phyloP scores from a whole-genome alignment of 2,888 invertebrate species.

The Hirtodrosophila histrioides region DNA sequence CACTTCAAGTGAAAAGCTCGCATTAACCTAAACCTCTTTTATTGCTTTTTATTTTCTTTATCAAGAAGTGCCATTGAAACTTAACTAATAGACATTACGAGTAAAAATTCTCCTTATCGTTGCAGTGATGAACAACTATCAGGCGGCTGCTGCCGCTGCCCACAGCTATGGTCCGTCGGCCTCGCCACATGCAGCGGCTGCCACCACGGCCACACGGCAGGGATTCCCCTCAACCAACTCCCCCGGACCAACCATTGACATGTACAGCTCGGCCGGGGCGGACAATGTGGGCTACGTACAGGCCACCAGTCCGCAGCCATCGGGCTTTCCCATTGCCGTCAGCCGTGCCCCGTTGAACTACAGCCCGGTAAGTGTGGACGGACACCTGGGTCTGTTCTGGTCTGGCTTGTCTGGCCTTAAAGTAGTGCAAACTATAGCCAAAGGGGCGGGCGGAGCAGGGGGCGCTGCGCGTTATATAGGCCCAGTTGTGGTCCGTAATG shows the following conservation, averaged over 20 bases:
- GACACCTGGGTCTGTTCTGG: not conserved
- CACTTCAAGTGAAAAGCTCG: no score
- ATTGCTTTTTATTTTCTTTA: no score
- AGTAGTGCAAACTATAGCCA: constrained; percentile 20
- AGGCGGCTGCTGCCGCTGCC: constrained; percentile 91
- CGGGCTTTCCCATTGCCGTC: constrained; percentile 97
- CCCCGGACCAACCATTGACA: constrained; percentile 95
- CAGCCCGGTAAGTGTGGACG: constrained; percentile 91
- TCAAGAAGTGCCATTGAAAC: no score
- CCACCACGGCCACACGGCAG: constrained; percentile 88
- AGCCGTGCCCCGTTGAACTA: constrained; percentile 97
- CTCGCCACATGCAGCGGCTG: constrained; percentile 91
- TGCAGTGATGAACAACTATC: constrained; percentile 98
- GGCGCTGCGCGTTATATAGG: constrained; percentile 30
- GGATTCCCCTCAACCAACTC: constrained; percentile 96
- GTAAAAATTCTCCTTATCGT: not conserved
- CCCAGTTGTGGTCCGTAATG: constrained; percentile 40
- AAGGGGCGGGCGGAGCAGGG: constrained; percentile 26
- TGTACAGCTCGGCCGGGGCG: constrained; percentile 94
- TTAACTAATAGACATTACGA: no score
- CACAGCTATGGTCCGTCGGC: constrained; percentile 93
- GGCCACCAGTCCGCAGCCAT: constrained; percentile 98
- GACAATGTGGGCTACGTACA: constrained; percentile 97
- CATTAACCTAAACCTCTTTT: no score
- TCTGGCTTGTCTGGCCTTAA: constrained; percentile 1